phyloP scores from a whole-genome alignment of 2,888 invertebrate genomes.

The Drosophila sordidula region DNA sequence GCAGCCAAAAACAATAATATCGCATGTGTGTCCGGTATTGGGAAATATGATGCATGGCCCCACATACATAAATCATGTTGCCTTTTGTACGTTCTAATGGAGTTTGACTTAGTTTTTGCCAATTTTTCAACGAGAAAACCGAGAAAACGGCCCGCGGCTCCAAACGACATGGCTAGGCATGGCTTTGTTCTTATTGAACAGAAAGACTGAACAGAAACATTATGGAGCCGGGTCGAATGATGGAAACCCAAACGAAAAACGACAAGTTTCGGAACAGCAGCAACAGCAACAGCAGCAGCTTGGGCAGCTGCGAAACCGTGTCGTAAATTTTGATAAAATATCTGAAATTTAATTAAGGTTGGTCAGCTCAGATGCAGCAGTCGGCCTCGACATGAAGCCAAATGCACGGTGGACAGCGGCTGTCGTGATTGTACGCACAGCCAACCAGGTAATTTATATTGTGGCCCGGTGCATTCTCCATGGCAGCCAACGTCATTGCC shows the following conservation, averaged over 20 bases:
- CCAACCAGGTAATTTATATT: constrained; percentile 52
- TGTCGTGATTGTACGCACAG: constrained; percentile 30
- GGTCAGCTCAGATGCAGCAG: constrained; percentile 29
- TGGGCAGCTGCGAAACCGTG: constrained; percentile 14
- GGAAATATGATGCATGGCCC: constrained; percentile 60
- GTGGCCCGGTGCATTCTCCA: constrained; percentile 27
- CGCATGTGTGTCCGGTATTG: constrained; percentile 10
- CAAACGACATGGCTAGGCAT: constrained; percentile 50
- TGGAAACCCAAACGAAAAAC: constrained; percentile 31
- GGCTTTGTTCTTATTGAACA: constrained; percentile 58
- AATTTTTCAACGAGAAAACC: constrained; percentile 53
- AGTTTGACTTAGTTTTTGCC: constrained; percentile 65
- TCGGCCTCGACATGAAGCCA: constrained; percentile 39
- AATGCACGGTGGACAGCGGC: constrained; percentile 18
- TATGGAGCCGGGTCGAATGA: constrained; percentile 24
- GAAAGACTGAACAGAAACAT: constrained; percentile 21
- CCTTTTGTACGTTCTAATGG: constrained; percentile 58
- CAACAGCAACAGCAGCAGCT: constrained; percentile 3
- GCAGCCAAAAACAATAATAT: constrained; percentile 24
- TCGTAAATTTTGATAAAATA: constrained; percentile 71
- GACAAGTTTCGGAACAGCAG: neutral
- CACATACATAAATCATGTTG: constrained; percentile 68
- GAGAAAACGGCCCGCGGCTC: constrained; percentile 61
- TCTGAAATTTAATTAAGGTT: constrained; percentile 72
- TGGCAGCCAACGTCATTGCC: constrained; percentile 31